Conservation (phyloP, 2,113 vertebrate genomes). For the Piprites chloris region DNA sequence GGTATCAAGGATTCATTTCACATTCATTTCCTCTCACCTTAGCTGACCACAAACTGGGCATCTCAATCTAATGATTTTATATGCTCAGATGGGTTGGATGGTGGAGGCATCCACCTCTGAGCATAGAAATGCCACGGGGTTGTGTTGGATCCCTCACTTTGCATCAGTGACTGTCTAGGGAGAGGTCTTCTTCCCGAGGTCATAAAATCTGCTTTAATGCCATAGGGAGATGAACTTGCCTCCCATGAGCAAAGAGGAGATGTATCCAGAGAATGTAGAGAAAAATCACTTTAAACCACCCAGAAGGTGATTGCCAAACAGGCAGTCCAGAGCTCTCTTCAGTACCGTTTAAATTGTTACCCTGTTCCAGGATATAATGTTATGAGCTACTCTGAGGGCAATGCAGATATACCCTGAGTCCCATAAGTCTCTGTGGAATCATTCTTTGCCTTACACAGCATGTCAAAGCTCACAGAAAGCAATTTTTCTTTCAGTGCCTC, state of each 20-base stretch:
- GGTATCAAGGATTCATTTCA: neutral
- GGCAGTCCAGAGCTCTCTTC: neutral
- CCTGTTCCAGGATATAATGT: neutral
- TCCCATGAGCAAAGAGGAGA: neutral
- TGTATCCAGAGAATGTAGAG: neutral
- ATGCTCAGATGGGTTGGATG: fast-evolving
- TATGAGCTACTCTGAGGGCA: neutral
- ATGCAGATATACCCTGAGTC: neutral
- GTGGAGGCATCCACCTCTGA: neutral
- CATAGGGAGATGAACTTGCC: neutral
- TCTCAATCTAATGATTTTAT: neutral
- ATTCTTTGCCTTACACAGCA: conserved; percentile 3
- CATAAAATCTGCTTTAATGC: neutral
- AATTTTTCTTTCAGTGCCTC: conserved; percentile 55
- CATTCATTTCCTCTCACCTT: neutral
- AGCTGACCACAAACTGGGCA: neutral
- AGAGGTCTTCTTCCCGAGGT: neutral
- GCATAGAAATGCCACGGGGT: fast-evolving
- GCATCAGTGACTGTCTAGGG: neutral
- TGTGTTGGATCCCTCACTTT: neutral
- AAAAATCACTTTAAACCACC: neutral
- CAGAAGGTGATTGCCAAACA: fast-evolving
- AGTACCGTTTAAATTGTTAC: fast-evolving
- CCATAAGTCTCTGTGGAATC: neutral
- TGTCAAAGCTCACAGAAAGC: conserved; percentile 29